Evolutionary conservation across 2,113 vertebrate genomes (phyloP).

Genomic region (Alouatta palliata): DNA sequence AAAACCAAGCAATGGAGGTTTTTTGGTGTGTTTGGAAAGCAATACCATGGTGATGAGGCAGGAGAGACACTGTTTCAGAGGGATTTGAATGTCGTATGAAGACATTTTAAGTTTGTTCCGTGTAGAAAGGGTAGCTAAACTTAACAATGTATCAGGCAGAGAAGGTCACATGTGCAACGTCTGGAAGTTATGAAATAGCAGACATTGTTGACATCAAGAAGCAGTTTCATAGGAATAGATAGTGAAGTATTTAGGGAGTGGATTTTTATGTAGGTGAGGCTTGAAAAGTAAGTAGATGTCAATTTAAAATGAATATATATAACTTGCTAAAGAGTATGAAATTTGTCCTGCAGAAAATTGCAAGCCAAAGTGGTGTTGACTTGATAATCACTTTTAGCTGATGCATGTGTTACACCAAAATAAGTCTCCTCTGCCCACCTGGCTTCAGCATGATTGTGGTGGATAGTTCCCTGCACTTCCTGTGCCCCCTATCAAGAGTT

Average conservation of each 20-base stretch:
- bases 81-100: background rate
- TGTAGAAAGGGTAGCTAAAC: background rate
- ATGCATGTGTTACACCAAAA: background rate
- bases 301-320: background rate
- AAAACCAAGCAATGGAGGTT: background rate
- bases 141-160: conserved; percentile 6
- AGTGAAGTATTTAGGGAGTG: background rate
- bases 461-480: background rate
- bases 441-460: background rate
- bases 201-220: background rate
- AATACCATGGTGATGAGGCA: background rate
- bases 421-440: background rate
- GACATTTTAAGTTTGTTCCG: background rate
- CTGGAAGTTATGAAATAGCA: background rate
- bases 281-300: background rate
- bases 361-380: background rate
- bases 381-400: background rate
- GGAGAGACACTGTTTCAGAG: background rate
- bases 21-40: background rate
- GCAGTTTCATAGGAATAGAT: background rate
- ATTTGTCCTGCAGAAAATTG: background rate
- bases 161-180: background rate
- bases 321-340: background rate
- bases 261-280: background rate
- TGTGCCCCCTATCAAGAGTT: background rate